A percentile compares a stretch with the other conserved stretches of the same genome.
Conservation (phyloP, 2,888 invertebrate genomes). For the Spilosoma lubricipeda region DNA sequence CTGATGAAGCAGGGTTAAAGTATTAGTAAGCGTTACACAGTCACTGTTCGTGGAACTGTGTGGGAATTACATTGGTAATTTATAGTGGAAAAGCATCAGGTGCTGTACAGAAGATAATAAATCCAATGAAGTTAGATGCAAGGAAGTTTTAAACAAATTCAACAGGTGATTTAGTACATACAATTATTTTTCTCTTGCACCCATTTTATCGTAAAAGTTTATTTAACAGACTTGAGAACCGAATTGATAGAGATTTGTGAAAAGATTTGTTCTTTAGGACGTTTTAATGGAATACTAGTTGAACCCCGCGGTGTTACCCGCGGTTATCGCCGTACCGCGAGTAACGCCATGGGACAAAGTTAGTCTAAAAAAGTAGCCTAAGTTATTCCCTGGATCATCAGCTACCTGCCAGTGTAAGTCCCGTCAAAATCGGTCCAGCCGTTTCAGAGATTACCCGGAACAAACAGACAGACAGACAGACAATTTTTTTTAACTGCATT, state of each 20-base stretch:
- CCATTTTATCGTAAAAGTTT: background rate
- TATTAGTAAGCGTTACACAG: constrained; percentile 59
- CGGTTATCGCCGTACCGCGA: no score
- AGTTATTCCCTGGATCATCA: no score
- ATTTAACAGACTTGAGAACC: background rate
- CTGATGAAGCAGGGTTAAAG: constrained; percentile 73
- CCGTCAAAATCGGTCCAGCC: no score
- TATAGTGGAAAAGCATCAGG: constrained; percentile 21
- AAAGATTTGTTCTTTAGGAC: background rate
- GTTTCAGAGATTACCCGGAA: no score
- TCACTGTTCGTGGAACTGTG: constrained; percentile 21
- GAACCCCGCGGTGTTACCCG: no score
- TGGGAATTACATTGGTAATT: constrained; percentile 21
- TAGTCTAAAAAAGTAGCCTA: no score
- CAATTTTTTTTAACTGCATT: no score
- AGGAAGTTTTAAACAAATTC: constrained; percentile 9
- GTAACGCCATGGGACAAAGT: no score
- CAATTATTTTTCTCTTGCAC: background rate
- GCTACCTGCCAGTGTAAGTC: no score
- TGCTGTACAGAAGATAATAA: constrained; percentile 20
- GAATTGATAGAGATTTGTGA: background rate
- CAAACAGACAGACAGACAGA: no score
- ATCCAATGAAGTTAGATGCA: constrained; percentile 15
- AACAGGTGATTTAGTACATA: constrained; percentile 4
- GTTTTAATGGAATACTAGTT: background rate